Base-by-base conservation (phyloP, 2,113 vertebrate genomes). In the Entosphenus tridentatus region DNA sequence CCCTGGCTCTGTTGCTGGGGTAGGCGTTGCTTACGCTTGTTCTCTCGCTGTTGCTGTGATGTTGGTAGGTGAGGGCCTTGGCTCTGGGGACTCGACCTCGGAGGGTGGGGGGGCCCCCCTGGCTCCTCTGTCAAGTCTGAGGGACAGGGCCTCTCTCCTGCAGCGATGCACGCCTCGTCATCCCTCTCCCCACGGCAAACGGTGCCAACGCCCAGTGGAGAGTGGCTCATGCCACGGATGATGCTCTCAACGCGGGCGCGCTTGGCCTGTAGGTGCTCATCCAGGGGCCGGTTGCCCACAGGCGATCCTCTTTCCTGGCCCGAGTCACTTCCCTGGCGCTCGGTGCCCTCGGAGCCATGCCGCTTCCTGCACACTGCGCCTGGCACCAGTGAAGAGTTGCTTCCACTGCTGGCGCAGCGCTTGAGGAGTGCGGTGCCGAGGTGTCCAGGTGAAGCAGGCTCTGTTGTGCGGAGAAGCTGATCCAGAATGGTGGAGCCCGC, bases 191-290 rank as follows among this genome's bases (percentile, higher is more conserved):
- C 82, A 39, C 39, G 39, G 39, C 39, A 39, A 39, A 7, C 39
- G 39, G 39, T 39, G 39, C 39, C 39, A 39, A 39, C 39, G 78
- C 85, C 79, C 77, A 84, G 81, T 70, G 93, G 93, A 72, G 92
- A 98, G 83, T 96, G 90, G 79, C 92, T 96, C 92, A 98, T 98
- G 72, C 93, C 92, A 68, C 90, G 88, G 77, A 96, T 98, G 74
- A 98, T 98, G 82, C 95, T 98, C 78, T 98, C 92, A 75, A 96
- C 93, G 12, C 93, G 86, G 72, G 93, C 93, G 11, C 92, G 87
- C 76, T 98, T 98, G 70, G 93, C 93, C 73, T 87, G 87, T 74
- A 98, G 87, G 84, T 98, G 93, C 80, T 96, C 93, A 1, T 96
- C 90, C 0, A 88, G 88, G 74, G 96, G 85, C 73, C 93, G 81